Base-by-base conservation (phyloP, 1,140 invertebrate species). In the Temnothorax curvispinosus region DNA sequence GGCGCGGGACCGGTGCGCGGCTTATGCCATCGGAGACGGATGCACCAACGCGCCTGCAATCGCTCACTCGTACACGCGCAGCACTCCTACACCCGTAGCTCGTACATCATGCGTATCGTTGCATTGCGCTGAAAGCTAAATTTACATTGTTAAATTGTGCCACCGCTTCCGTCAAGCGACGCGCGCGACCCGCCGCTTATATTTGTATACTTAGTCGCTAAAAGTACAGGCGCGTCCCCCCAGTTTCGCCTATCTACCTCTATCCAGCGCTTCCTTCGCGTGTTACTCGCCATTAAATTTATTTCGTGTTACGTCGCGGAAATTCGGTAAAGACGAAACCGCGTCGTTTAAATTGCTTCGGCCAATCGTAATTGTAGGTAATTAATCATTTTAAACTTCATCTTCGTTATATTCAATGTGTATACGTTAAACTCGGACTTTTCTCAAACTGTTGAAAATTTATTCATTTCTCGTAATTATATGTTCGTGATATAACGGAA, bases 101-200 rank as follows among this genome's bases (percentile, higher is more conserved):
- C 87, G 64, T 91, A 64, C 84, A 87, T 92, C 84, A 87, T 11
- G 52, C 27, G 85, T 87, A 85, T 82, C 86, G 71, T 76, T 56
- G 89, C 89, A 71, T 86, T 62, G 56, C 76, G 38, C 89, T 44
- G 78, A 50, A 60, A 84, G 85, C 89, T 82, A 88, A 86, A 90
- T 86, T 90, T 86, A 90, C 65, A 67, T 84, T 56, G 64, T 54
- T 88, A 88, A 80, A 90, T 84, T 90, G 87, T 87, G 67, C 78
- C 85, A 78, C 56, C 18, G 18, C 21, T 60, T 65, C 62, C 75
- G 52, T 80, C 62, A 84, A 84, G 80, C 69, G 56, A 41, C 54
- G 41, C 32, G 52, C 44, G 52, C 44, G 27, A 69, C 47, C 52
- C 52, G 50, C 32, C 11, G 15, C 69, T 44, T 85, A 74, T 85